Base-by-base conservation (phyloP, 1,140 invertebrate species). In the Saccostrea echinata region DNA sequence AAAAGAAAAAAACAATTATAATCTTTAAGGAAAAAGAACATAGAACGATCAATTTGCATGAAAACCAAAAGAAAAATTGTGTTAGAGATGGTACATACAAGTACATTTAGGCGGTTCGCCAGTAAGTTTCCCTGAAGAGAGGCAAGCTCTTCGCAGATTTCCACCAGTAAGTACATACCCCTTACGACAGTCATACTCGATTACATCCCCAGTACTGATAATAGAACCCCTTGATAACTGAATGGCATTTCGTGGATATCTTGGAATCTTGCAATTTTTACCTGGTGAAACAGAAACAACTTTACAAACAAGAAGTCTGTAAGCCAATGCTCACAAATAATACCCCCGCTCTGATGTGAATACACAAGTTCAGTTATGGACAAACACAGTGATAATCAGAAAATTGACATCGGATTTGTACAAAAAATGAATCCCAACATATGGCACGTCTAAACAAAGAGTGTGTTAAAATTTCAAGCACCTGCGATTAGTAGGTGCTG, bases 161-260 rank as follows among this genome's bases (percentile, higher is more conserved):
- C 87, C 87, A 21, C 43, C 71, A 24, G 1, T n/a, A 3, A 85
- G 53, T 18, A 53, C 35, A 24, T 76, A 88, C 9, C 84, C 76
- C 2, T 85, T 43, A 30, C 33, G 52, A 53, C 87, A 88, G 13
- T 55, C 57, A 30, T 88, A 88, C 61, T 88, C 84, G 24, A 88
- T n/a, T 52, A 88, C 80, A 21, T 24, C 52, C 16, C 87, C 87
- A 30, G 71, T 55, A 0, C n/a, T 9, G 11, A 88, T 13, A 1
- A 27, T 12, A 11, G 57, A n/a, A 0, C 24, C n/a, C 51, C 30
- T 43, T 30, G 57, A 53, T 8, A 88, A 0, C 30, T 76, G 9
- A 33, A 18, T 55, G 6, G 52, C 33, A 52, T 85, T 85, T 30
- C 53, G 18, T 68, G 84, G 71, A 35, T 11, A 13, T 0, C 27